Percentiles rank a stretch among this genome's conserved stretches.
Evolutionary conservation across 2,113 vertebrate species (phyloP).

Genomic region (Urocynchramus pylzowi): DNA sequence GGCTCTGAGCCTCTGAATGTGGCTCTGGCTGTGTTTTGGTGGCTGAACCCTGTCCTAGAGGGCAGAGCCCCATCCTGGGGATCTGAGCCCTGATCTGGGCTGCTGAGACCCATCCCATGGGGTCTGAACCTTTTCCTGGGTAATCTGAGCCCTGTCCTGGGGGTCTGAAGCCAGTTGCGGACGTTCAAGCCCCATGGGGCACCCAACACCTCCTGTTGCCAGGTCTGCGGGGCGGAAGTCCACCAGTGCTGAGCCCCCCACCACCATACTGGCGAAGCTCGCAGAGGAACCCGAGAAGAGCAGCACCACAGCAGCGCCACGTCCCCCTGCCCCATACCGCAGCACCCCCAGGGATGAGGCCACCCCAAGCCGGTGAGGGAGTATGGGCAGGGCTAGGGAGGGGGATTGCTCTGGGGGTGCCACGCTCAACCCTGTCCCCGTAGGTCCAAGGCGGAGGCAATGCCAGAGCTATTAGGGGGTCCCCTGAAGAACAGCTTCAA

Average conservation of each 20-base stretch:
- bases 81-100: neutral
- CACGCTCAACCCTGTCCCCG: neutral
- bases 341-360: constrained; percentile 75
- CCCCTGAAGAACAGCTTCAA: constrained; percentile 93
- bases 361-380: constrained; percentile 72
- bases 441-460: constrained; percentile 81
- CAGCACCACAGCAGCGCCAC: neutral
- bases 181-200: too few species aligned
- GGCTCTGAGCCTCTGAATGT: rapidly evolving
- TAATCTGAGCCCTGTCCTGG: neutral
- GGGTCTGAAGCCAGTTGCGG: rapidly evolving
- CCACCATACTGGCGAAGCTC: constrained; percentile 71
- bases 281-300: constrained; percentile 84
- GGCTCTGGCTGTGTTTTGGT: neutral
- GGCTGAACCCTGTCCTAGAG: rapidly evolving
- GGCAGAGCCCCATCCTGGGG: neutral
- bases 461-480: constrained; percentile 71
- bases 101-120: rapidly evolving
- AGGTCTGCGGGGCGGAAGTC: constrained; percentile 80
- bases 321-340: constrained; percentile 67
- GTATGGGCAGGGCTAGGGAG: neutral
- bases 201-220: neutral
- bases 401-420: neutral
- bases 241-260: constrained; percentile 13
- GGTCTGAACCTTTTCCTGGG: neutral